phyloP scores from a whole-genome alignment of 1,140 invertebrate species.

The Stenopsyche tienmushanensis region DNA sequence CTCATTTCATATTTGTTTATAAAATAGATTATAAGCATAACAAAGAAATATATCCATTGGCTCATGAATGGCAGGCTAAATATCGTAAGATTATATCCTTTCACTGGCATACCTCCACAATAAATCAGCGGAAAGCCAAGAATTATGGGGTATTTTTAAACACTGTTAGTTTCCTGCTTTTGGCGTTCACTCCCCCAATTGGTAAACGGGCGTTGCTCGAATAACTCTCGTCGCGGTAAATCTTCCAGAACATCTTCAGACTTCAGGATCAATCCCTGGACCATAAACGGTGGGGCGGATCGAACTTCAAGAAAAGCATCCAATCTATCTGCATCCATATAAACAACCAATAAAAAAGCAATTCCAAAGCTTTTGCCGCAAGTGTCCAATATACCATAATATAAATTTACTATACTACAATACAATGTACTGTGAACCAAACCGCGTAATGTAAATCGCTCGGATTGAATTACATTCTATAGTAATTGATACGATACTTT shows the following conservation, averaged over 20 bases:
- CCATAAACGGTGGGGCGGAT: conserved; percentile 12
- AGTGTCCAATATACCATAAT: neutral
- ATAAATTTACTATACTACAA: neutral
- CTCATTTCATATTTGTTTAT: no score
- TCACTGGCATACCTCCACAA: neutral
- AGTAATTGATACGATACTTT: no score
- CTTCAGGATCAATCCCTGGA: conserved; percentile 20
- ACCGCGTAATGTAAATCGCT: no score
- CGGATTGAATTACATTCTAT: no score
- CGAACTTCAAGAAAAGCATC: no score
- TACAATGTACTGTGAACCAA: no score
- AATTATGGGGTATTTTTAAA: conserved; percentile 40
- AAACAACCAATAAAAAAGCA: no score
- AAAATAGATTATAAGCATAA: no score
- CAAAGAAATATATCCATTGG: no score
- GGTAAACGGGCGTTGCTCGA: conserved; percentile 28
- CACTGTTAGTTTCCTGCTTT: conserved; percentile 27
- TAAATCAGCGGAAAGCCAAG: conserved; percentile 37
- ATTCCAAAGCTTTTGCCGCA: neutral
- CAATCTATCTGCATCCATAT: no score
- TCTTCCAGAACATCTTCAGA: conserved; percentile 34
- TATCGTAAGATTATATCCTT: conserved; percentile 18
- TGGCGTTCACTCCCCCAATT: conserved; percentile 37
- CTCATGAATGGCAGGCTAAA: neutral
- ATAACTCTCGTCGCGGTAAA: conserved; percentile 31